phyloP scores from a whole-genome alignment of 2,888 invertebrate genomes.

The Rhaphigaster nebulosa region DNA sequence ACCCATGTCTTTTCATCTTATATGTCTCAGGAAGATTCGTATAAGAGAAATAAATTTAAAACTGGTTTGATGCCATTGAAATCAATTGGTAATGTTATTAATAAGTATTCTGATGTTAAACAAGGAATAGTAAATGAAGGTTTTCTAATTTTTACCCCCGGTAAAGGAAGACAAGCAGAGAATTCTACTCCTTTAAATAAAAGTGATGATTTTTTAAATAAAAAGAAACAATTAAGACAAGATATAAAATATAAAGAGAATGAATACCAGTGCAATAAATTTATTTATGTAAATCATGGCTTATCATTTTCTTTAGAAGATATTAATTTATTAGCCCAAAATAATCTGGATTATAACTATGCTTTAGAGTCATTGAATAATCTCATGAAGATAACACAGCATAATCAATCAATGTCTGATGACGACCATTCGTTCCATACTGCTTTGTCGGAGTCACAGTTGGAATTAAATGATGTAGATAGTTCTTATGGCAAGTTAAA shows the following conservation, averaged over 20 bases:
- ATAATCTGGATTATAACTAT: constrained; percentile 60
- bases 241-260: neutral
- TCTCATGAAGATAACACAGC: constrained; percentile 58
- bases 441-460: constrained; percentile 56
- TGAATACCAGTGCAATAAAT: neutral
- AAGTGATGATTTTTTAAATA: constrained; percentile 50
- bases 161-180: constrained; percentile 4
- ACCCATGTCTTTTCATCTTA: neutral
- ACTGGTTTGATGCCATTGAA: constrained; percentile 22
- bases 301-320: constrained; percentile 61
- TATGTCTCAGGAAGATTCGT: neutral
- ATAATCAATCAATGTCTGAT: constrained; percentile 55
- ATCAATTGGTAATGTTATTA: constrained; percentile 34
- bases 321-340: constrained; percentile 51
- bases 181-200: neutral
- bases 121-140: constrained; percentile 61
- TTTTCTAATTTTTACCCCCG: constrained; percentile 59
- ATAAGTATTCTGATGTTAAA: constrained; percentile 21
- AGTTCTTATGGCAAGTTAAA: constrained; percentile 35
- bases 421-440: constrained; percentile 59
- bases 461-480: constrained; percentile 37
- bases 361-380: constrained; percentile 60
- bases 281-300: constrained; percentile 61
- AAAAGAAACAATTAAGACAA: neutral
- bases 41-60: constrained; percentile 24